A percentile compares a stretch with the other conserved stretches of the same genome.
Conservation (phyloP, 2,888 invertebrate species). For the Platycheirus albimanus region DNA sequence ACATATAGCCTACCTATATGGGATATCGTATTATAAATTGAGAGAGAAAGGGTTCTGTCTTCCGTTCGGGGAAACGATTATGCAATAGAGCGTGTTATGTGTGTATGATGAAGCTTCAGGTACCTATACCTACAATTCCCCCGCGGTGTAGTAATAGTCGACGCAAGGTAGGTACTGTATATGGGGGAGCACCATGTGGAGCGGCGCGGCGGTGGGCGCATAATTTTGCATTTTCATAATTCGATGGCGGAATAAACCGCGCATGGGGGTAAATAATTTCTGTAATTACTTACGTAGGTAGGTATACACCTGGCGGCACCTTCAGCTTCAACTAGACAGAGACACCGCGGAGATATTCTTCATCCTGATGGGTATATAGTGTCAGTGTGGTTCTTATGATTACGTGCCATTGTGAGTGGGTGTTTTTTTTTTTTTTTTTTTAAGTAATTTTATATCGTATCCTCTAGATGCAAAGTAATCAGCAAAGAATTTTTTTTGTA, state of each 20-base stretch:
- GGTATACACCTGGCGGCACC: constrained; percentile 53
- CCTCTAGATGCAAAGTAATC: constrained; percentile 17
- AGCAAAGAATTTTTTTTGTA: not conserved
- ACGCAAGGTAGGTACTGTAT: no score
- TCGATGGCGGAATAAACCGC: constrained; percentile 63
- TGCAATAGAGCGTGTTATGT: constrained; percentile 49
- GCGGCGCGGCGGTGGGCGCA: constrained; percentile 13
- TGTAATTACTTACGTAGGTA: constrained; percentile 59
- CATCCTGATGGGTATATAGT: not conserved
- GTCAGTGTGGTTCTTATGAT: constrained; percentile 18
- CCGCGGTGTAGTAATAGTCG: constrained; percentile 50
- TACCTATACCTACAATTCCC: constrained; percentile 11
- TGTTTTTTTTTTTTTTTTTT: not conserved
- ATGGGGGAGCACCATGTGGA: not conserved
- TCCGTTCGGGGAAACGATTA: constrained; percentile 42
- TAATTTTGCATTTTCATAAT: constrained; percentile 70
- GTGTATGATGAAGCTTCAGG: not conserved
- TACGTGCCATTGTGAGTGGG: constrained; percentile 11
- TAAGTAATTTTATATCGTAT: no score
- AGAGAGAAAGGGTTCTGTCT: constrained; percentile 1
- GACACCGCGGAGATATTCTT: constrained; percentile 21
- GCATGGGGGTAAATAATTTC: constrained; percentile 66
- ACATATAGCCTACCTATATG: no score
- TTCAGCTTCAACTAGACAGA: constrained; percentile 30
- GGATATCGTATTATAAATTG: not conserved